Base-by-base conservation (phyloP, 1,140 invertebrate species). In the Carposina sasakii region DNA sequence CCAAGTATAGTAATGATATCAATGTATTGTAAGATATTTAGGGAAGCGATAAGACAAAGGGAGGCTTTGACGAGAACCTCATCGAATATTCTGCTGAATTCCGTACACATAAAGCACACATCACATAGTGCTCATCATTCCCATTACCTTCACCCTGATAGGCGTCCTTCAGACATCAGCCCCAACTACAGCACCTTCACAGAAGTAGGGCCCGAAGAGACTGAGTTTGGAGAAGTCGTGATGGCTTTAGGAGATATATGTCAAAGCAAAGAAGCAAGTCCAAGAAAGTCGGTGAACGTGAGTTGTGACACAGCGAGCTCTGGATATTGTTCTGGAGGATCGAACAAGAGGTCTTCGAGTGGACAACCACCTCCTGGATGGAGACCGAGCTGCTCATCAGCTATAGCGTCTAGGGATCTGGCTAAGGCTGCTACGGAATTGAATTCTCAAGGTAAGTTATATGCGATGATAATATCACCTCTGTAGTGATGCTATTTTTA, bases 1-100 rank as follows among this genome's bases (percentile, higher is more conserved):
- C 96, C 96, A 1, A 94, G 94, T 58, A 76, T 95, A 44, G 94
- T 97, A 23, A 98, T 98, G 96, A 90, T 97, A 47, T 93, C 93
- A 34, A 96, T 97, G 89, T 98, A 98, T 78, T 93, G 88, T 82
- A 89, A 89, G 65, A 96, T 96, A 74, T 97, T 94, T 84, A 91
- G 93, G 65, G 95, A 97, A 78, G 96, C 96, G 0, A 91, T 96
- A 1, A 87, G 94, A 28, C 96, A 98, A 77, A 88, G 96, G 54
- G 94, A 94, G 67, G 94, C 94, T 0, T 76, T 96, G 9, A 92
- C 92, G 30, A 84, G 92, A 44, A 94, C 93, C 6, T 93, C 91
- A 15, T 93, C 91, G 52, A 94, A 94, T 77, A 94, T 94, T 48
- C 88, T 94, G 37, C 76, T 94, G 30, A 94, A 94, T 74, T 92